These are phyloP conservation scores for Columbina picui DNA, from an alignment of 2,113 vertebrate genomes.

Conservation along the genomic window DNA sequence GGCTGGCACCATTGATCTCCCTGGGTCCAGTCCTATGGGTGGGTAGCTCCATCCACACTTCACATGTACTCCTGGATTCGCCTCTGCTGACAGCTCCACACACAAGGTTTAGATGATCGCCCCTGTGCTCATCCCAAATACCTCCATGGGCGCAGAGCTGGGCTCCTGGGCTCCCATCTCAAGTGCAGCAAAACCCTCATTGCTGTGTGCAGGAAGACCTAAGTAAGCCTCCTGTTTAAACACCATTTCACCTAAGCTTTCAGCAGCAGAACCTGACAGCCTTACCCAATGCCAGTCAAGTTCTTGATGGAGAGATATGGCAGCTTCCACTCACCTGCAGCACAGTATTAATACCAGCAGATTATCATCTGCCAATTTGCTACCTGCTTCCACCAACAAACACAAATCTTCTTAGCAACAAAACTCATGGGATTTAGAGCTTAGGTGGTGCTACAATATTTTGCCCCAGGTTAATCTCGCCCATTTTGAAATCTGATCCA, in stretches of 20 bases:
- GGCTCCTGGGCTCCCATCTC: neutral
- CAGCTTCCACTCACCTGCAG: neutral
- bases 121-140: accelerated
- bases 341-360: neutral
- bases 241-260: neutral
- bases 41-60: neutral
- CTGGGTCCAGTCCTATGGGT: neutral
- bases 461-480: neutral
- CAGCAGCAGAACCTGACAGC: neutral
- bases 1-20: neutral
- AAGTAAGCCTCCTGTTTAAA: neutral
- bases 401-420: neutral
- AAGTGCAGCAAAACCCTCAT: neutral
- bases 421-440: neutral
- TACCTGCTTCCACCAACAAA: neutral
- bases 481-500: neutral
- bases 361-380: neutral
- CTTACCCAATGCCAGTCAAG: neutral
- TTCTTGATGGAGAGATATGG: neutral
- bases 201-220: neutral
- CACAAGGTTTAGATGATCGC: neutral
- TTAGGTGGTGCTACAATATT: neutral
- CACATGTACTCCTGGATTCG: neutral
- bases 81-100: accelerated
- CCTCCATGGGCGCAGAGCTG: neutral